phyloP scores from a whole-genome alignment of 2,888 invertebrate genomes.

The Pristionchus mayeri region DNA sequence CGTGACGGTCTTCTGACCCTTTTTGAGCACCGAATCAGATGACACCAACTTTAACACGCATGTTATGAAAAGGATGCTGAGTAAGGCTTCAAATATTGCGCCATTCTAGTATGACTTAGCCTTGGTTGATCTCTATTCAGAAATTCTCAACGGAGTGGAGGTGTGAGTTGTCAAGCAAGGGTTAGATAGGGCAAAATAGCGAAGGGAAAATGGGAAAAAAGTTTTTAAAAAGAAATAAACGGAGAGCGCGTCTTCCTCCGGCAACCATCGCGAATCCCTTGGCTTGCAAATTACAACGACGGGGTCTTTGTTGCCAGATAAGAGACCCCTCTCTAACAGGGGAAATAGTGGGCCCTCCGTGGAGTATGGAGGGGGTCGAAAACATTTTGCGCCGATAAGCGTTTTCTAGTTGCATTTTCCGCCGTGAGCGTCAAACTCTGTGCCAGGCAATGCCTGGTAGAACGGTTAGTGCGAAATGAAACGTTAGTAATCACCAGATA shows the following conservation, averaged over 20 bases:
- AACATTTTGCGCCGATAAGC: constrained; percentile 16
- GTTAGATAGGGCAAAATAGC: background rate
- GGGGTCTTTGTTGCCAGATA: constrained; percentile 40
- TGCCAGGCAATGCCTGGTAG: background rate
- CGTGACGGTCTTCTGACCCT: background rate
- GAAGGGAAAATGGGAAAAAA: background rate
- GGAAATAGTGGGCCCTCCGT: background rate
- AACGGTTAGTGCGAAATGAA: background rate
- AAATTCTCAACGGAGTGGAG: no score
- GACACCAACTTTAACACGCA: background rate
- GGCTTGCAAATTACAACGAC: constrained; percentile 9
- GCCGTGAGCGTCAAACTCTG: background rate
- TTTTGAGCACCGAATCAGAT: constrained; percentile 18
- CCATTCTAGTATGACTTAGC: constrained; percentile 7
- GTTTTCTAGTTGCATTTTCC: background rate
- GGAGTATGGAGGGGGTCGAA: constrained; percentile 9
- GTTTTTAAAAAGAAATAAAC: background rate
- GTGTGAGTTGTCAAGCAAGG: background rate
- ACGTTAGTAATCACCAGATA: background rate
- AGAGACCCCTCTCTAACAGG: constrained; percentile 25
- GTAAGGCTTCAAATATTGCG: constrained; percentile 39
- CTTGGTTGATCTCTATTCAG: background rate
- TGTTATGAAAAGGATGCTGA: background rate
- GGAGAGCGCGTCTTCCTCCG: background rate
- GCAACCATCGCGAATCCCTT: background rate